Evolutionary conservation across 2,113 vertebrate genomes (phyloP).

Genomic region (Apus apus): DNA sequence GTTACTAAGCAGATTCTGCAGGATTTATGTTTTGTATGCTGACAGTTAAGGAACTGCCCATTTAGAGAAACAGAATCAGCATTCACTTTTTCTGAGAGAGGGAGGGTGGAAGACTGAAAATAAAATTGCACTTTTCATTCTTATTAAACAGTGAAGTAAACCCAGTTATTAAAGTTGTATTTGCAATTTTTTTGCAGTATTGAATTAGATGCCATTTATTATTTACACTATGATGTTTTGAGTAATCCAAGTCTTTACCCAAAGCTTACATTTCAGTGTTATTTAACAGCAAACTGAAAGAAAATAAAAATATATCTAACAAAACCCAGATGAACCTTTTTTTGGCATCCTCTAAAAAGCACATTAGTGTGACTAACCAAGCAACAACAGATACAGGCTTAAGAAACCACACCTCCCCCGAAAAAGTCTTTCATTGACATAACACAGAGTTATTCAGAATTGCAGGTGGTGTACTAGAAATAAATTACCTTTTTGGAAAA

Average conservation of each 20-base stretch:
- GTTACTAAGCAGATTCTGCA: not conserved
- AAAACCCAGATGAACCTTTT: not conserved
- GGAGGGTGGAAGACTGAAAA: not conserved
- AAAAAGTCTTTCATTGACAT: not conserved
- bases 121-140: not conserved
- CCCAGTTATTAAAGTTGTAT: not conserved
- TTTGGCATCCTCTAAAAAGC: not conserved
- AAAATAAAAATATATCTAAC: not conserved
- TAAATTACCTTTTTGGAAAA: not conserved
- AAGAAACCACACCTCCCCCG: rapidly evolving
- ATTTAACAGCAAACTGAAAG: not conserved
- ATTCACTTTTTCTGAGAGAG: not conserved
- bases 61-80: not conserved
- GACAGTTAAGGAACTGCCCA: not conserved
- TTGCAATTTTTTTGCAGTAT: not conserved
- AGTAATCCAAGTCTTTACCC: not conserved
- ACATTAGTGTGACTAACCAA: not conserved
- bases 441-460: not conserved
- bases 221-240: not conserved
- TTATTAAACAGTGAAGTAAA: not conserved
- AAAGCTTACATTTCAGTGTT: not conserved
- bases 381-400: not conserved
- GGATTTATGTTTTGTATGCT: not conserved
- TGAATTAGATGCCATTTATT: not conserved
- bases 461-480: not conserved